phyloP scores from a whole-genome alignment of 2,113 vertebrate genomes.

The Atrichornis clamosus region DNA sequence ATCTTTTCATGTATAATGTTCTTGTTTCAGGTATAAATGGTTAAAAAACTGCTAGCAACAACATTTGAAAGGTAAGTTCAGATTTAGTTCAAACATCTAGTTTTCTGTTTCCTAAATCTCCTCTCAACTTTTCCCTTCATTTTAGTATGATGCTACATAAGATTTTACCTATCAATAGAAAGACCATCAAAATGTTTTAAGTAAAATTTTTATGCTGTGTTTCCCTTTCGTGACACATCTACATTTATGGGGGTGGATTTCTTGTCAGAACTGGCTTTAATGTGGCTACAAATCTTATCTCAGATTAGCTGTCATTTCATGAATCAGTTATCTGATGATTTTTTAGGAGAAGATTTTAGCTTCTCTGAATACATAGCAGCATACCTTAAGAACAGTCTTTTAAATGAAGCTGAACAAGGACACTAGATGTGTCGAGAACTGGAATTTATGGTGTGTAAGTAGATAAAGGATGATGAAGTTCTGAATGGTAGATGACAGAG shows the following conservation, averaged over 20 bases:
- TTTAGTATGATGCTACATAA: neutral
- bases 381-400: constrained; percentile 14
- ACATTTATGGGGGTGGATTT: neutral
- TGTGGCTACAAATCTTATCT: neutral
- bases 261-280: neutral
- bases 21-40: neutral
- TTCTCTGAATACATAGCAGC: constrained; percentile 52
- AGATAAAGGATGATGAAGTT: neutral
- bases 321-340: neutral
- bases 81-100: neutral
- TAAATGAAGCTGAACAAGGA: neutral
- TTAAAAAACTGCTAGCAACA: neutral
- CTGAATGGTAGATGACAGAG: neutral
- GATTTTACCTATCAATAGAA: neutral
- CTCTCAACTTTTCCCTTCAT: neutral
- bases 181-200: neutral
- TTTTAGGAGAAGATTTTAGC: constrained; percentile 39
- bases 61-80: neutral
- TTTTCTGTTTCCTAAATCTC: neutral
- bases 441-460: neutral
- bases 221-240: neutral
- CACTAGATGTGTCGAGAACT: neutral
- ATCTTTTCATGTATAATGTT: neutral
- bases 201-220: neutral
- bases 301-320: neutral